Base-by-base conservation (phyloP, 1,140 invertebrate species). In the Heliconius congener region DNA sequence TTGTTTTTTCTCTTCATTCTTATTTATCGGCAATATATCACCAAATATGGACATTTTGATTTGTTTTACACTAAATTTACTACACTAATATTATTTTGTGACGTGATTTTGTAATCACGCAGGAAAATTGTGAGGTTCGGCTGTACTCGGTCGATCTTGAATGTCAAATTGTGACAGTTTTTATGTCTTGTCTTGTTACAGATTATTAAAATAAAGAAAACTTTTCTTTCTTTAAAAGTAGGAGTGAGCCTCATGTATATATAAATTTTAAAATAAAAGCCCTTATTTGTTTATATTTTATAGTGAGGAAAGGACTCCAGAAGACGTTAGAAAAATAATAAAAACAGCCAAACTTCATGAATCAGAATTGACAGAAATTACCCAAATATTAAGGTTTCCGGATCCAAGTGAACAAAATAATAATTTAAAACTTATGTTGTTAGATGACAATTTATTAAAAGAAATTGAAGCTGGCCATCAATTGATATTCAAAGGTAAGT, bases 331-430 rank as follows among this genome's bases (percentile, higher is more conserved):
- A 60, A 92, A 96, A 87, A 95, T 96, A 73, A 96, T 97, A 30
- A 95, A 96, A 84, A 95, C 96, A 75, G 97, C 97, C 0, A 97
- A 96, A 92, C 88, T 97, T 73, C 95, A 96, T 72, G 95, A 96
- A 87, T 94, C 95, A 1, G 96, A 97, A 86, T 84, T 97, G 42
- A 95, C 95, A 16, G 95, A 96, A 78, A 84, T 96, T 8, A 96
- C 96, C 0, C 97, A 97, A 93, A 91, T 96, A 3, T 85, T 98
- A 8, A 96, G 96, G 89, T 96, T 96, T 85, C 91, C 95, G 3
- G 84, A 91, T 1, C 78, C 91, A 42, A 85, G 90, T 30, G 81
- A 95, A 34, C 86, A 94, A 23, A 91, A 94, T 74, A 92, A 95
- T 74, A 95, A 96, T 84, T 95, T 96, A 77, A 96, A 95, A 79